phyloP scores from a whole-genome alignment of 2,888 invertebrate genomes.

The Rugalucina vietnamica region DNA sequence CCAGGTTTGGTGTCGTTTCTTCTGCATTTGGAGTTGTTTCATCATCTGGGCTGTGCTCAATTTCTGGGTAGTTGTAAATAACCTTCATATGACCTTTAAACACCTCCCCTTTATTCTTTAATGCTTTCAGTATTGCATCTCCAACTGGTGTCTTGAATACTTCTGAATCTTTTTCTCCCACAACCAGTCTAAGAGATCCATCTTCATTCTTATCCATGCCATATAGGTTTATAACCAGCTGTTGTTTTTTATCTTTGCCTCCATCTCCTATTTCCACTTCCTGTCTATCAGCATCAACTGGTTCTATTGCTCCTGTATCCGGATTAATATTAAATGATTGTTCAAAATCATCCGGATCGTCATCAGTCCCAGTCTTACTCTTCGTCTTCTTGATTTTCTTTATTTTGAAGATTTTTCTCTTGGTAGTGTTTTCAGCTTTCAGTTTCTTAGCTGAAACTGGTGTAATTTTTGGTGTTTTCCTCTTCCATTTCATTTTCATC shows the following conservation, averaged over 20 bases:
- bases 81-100: background rate
- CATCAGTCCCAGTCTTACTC: no score
- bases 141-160: background rate
- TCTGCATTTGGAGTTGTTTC: background rate
- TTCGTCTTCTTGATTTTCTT: background rate
- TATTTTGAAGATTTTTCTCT: constrained; percentile 3
- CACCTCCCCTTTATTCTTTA: background rate
- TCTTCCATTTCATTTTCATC: background rate
- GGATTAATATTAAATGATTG: no score
- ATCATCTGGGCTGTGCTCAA: background rate
- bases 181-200: background rate
- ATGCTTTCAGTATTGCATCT: background rate
- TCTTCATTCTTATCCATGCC: background rate
- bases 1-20: background rate
- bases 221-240: background rate
- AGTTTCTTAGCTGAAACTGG: no score
- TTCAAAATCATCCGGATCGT: no score
- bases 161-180: background rate
- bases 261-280: no score
- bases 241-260: no score
- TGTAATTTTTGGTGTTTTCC: no score
- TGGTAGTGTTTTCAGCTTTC: background rate
- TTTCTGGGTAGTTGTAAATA: background rate
- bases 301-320: no score
- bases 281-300: no score